A percentile compares a stretch with the other conserved stretches of the same genome.
Evolutionary conservation across 2,797 vertebrate species (phyloP).

Genomic region (Tachyglossus aculeatus): DNA sequence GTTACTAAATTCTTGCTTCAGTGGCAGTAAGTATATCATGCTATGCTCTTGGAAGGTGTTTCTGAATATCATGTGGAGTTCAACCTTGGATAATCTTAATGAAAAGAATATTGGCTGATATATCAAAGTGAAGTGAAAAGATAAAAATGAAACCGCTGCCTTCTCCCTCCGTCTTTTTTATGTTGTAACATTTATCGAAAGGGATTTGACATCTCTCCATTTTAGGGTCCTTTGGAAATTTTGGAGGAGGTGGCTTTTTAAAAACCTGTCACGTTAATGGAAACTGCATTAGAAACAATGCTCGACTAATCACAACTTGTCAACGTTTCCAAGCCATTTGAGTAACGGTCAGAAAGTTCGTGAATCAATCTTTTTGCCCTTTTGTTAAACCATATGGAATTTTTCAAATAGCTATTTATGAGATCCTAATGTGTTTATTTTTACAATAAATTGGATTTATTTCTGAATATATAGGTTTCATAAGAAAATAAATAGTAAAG

Average conservation of each 20-base stretch:
- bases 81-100: too few relatives aligned
- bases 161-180: slow-evolving; percentile 23
- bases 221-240: slow-evolving; percentile 49
- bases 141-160: slow-evolving; percentile 7
- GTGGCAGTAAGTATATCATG: neutral
- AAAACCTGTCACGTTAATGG: slow-evolving; percentile 59
- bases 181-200: slow-evolving; percentile 6
- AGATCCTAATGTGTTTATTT: slow-evolving; percentile 70
- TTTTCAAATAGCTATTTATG: slow-evolving; percentile 70
- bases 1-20: too few relatives aligned
- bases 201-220: neutral
- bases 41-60: neutral
- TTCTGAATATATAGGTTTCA: slow-evolving; percentile 69
- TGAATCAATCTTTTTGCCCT: slow-evolving; percentile 66
- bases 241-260: slow-evolving; percentile 46
- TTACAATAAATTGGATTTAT: slow-evolving; percentile 70
- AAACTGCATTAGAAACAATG: slow-evolving; percentile 61
- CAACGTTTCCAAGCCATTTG: slow-evolving; percentile 53
- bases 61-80: neutral
- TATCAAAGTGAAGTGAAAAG: slow-evolving; percentile 42
- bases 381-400: slow-evolving; percentile 68
- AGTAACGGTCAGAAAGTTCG: slow-evolving; percentile 63
- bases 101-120: too few relatives aligned
- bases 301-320: slow-evolving; percentile 64
- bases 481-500: slow-evolving; percentile 69